A percentile compares a stretch with the other conserved stretches of the same genome.
Evolutionary conservation across 2,797 vertebrate species (phyloP).

Genomic region (Avahi laniger): DNA sequence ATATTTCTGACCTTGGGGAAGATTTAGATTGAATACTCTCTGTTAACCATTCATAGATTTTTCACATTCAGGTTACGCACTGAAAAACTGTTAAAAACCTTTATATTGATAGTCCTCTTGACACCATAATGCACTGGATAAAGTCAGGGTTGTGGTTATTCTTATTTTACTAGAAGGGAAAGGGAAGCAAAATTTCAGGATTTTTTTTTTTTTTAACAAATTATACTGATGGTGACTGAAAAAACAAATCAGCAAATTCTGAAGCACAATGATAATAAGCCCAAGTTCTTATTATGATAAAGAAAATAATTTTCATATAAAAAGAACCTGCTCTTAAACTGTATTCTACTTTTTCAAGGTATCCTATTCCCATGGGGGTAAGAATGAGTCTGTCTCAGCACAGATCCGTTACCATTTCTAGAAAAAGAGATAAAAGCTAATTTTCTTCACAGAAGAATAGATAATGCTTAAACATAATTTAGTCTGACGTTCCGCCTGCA

Average conservation of each 20-base stretch:
- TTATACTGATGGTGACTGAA: not conserved
- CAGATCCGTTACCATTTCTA: not conserved
- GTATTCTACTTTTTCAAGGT: not conserved
- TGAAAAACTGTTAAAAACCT: not conserved
- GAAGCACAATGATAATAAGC: not conserved
- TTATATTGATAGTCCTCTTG: not conserved
- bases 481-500: not conserved
- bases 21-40: constrained; percentile 49
- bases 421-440: not conserved
- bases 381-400: not conserved
- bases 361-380: not conserved
- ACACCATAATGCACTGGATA: not conserved
- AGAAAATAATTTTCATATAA: not conserved
- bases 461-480: not conserved
- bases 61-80: not conserved
- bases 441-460: not conserved
- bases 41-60: constrained; percentile 31
- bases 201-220: not conserved
- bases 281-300: not conserved
- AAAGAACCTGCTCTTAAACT: not conserved
- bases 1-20: constrained; percentile 66
- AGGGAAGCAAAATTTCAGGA: not conserved
- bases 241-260: not conserved
- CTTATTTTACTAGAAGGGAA: not conserved
- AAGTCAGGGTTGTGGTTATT: not conserved